phyloP scores from a whole-genome alignment of 1,140 invertebrate species.

The Diachasmimorpha longicaudata region DNA sequence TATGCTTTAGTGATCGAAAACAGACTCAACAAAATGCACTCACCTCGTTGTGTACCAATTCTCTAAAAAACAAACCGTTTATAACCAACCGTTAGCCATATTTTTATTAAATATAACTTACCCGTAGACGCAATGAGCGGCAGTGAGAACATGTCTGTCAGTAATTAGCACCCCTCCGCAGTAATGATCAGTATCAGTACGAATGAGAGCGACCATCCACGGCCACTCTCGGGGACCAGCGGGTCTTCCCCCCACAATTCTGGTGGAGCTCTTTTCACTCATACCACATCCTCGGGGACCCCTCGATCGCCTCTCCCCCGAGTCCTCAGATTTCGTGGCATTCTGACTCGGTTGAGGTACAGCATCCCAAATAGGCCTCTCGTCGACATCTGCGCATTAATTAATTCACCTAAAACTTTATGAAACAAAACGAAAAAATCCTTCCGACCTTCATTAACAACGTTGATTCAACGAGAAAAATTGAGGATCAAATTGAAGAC shows the following conservation, averaged over 20 bases:
- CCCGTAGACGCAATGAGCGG: constrained; percentile 73
- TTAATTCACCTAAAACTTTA: background rate
- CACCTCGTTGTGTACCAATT: no score
- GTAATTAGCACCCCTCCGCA: constrained; percentile 83
- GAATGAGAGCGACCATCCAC: constrained; percentile 79
- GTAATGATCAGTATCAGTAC: constrained; percentile 64
- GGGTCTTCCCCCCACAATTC: constrained; percentile 69
- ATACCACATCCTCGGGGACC: constrained; percentile 70
- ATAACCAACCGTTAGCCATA: no score
- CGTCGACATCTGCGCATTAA: background rate
- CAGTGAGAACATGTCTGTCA: constrained; percentile 79
- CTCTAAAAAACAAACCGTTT: no score
- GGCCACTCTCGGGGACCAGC: constrained; percentile 78
- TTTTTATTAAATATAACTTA: constrained; percentile 12
- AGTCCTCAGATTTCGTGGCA: background rate
- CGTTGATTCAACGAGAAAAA: no score
- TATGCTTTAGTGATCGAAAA: no score
- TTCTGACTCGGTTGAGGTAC: background rate
- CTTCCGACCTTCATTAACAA: no score
- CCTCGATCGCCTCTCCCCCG: constrained; percentile 31
- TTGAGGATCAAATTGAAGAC: background rate
- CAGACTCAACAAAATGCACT: no score
- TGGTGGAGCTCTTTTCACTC: constrained; percentile 63
- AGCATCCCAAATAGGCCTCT: constrained; percentile 1
- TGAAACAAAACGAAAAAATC: no score